Base-by-base conservation (phyloP, 2,113 vertebrate genomes). In the Sclerurus mexicanus region DNA sequence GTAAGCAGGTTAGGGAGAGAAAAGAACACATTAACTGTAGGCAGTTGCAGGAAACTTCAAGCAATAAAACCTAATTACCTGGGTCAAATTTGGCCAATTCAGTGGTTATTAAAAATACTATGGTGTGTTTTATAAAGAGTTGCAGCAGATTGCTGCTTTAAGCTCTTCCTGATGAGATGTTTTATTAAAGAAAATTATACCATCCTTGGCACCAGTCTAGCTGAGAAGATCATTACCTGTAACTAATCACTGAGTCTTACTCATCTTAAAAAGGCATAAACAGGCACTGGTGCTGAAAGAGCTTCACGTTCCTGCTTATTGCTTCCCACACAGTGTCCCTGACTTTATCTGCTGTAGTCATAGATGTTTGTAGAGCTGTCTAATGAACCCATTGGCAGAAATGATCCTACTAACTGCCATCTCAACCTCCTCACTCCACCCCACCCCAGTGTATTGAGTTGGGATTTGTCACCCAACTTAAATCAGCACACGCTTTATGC, bases 401-500 rank as follows among this genome's bases (percentile, higher is more conserved):
- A 53, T 14, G 8, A 78, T 75, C 56, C 25, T 40, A 27, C 35
- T 37, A 63, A 23, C 49, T 77, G 72, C 7, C 18, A 25, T 15
- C 22, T 75, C 28, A 25, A 4, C 4, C 4, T 47, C 24, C 25
- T 55, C 27, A 25, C 37, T 20, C 23, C 6, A 8, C 2, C 23
- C 21, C 6, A 8, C 2, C 5, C 9, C 24, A 22, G 12, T 0
- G 8, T 37, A 37, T 4, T 53, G 33, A n/a, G 33, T 74, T 77
- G 12, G n/a, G 9, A 24, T 93, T 78, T 63, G 47, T 93, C 66
- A 72, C 44, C 8, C 12, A 63, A 3, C 23, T 47, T 7, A 3
- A 42, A 68, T 75, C 69, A 87, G 21, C 16, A 35, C 16, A 25
- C 0, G 0, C 37, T 53, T 72, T 56, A 22, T n/a, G 22, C 27